phyloP scores from a whole-genome alignment of 2,113 vertebrate species.

The Passer domesticus region DNA sequence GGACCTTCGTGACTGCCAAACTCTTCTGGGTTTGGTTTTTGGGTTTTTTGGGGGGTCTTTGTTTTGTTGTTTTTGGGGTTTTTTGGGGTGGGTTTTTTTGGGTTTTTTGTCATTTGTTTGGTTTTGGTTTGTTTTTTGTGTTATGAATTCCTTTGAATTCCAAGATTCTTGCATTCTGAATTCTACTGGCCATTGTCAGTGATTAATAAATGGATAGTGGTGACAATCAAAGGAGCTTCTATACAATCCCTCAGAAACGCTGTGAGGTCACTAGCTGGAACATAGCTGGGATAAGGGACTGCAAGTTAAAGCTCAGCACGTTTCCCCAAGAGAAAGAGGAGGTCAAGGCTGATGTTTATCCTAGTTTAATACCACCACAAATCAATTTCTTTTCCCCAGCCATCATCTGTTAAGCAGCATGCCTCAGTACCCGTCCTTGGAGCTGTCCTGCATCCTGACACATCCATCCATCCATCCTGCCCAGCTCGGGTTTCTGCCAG shows the following conservation, averaged over 20 bases:
- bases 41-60: neutral
- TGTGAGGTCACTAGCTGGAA: neutral
- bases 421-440: neutral
- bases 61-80: neutral
- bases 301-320: neutral
- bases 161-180: neutral
- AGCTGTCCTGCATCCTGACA: neutral
- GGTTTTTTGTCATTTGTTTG: neutral
- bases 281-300: neutral
- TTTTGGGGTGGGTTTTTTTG: no score
- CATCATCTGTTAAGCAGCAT: neutral
- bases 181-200: neutral
- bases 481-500: neutral
- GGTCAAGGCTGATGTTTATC: neutral
- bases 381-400: neutral
- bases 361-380: neutral
- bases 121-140: neutral
- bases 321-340: neutral
- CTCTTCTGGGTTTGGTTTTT: no score
- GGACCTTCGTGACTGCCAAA: rapidly evolving
- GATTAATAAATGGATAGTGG: neutral
- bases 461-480: neutral
- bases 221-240: neutral
- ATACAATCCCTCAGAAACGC: neutral
- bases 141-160: neutral